Base-by-base conservation (phyloP, 2,113 vertebrate species). In the Syrmaticus mikado region DNA sequence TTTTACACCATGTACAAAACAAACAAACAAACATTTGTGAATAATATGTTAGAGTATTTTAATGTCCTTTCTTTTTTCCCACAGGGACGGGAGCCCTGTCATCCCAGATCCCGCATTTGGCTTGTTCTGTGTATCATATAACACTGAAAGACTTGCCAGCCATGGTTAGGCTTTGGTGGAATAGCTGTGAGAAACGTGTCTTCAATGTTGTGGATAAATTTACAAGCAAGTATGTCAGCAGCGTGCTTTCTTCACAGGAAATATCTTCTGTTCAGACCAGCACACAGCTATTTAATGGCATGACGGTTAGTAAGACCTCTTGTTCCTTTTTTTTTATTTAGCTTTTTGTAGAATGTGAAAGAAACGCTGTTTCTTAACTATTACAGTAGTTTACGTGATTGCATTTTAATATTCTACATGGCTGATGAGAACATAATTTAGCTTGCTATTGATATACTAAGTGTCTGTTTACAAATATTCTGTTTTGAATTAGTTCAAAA, bases 81-180 rank as follows among this genome's bases (percentile, higher is more conserved):
- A 11, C 71, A 99, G 99, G 98, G 55, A 97, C 91, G 8, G 92
- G 96, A 24, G 70, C 77, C 3, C 92, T 99, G n/a, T 97, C 98
- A 38, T 98, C 97, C 84, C 98, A 99, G 93, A 98, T 99, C 73
- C 98, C 98, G 1, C 99, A 99, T 94, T 94, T 99, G 98, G 99
- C 99, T 5, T 99, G 99, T 93, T 98, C 97, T 1, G 99, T 99
- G 67, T 99, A 99, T 97, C 99, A 98, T 50, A 98, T 98, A 92
- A 98, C 99, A 0, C 96, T 99, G 91, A 98, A 99, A 95, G 98
- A 99, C 97, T 91, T 99, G 95, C 99, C 99, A 0, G 99, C 99
- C 82, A 99, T 99, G 99, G 99, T 99, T 79, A 98, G 99, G 7
- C 98, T 99, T 45, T 99, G 99, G 99, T 99, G 99, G 99, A 99